Base-by-base conservation (phyloP, 1,140 invertebrate genomes). In the Dendrolimus kikuchii region DNA sequence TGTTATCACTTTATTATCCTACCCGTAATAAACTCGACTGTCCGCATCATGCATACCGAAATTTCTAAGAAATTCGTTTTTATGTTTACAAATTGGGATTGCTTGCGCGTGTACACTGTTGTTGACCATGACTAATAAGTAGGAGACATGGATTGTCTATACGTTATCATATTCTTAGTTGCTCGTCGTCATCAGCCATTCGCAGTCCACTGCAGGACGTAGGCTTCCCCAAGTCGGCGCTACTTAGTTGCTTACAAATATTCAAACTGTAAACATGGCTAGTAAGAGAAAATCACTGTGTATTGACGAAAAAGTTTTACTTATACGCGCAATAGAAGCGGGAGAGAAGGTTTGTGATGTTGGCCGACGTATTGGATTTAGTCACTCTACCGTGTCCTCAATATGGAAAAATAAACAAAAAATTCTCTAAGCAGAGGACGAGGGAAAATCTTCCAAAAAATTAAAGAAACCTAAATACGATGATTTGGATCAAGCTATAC, bases 401-500 rank as follows among this genome's bases (percentile, higher is more conserved):
- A 63, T 69, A 43, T 64, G 66, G 62, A 67, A 67, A 55, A 64
- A 64, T 41, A 62, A 62, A 60, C 51, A 65, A 63, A 71, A 63
- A 65, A 65, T 59, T 57, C 47, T 71, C 1, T 51, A 66, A 51
- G 62, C 55, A 0, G 58, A 23, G 42, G 37, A 0, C 5, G 53
- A 65, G 6, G 57, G 53, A 38, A 68, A 64, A 41, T 55, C 49
- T 55, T 58, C 51, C n/a, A 62, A 68, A 47, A 66, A 57, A 62
- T 58, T 63, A 58, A 66, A 51, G 51, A 62, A 58, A 45, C 61
- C 60, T 59, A 58, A 64, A 62, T 70, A 51, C 54, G 64, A 78
- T 64, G 63, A 67, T 40, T 60, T 80, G 45, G 66, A 78, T 65
- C 62, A 67, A 53, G 66, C 66, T 10, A 53, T 75, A 8, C 40